A percentile compares a stretch with the other conserved stretches of the same genome.
phyloP scores from a whole-genome alignment of 1,140 invertebrate species.

The Drosophila arawakana region DNA sequence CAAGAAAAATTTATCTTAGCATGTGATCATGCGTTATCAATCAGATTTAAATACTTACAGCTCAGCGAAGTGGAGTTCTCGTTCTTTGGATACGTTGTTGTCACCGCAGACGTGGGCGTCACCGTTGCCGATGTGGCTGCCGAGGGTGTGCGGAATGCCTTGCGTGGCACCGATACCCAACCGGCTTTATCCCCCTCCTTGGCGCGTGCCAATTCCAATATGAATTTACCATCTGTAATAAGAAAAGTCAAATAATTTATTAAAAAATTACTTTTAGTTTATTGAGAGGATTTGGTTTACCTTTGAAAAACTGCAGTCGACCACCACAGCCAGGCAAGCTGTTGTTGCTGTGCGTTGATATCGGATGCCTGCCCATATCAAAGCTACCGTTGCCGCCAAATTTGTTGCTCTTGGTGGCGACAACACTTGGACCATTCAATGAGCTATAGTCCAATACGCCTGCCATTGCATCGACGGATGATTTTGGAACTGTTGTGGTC shows the following conservation, averaged over 20 bases:
- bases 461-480: slow-evolving; percentile 54
- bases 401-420: slow-evolving; percentile 55
- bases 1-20: slow-evolving; percentile 5
- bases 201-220: slow-evolving; percentile 92
- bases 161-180: slow-evolving; percentile 94
- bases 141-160: slow-evolving; percentile 92
- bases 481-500: slow-evolving; percentile 48
- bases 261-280: not conserved
- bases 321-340: slow-evolving; percentile 78
- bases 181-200: slow-evolving; percentile 92
- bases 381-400: slow-evolving; percentile 46
- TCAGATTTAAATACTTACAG: slow-evolving; percentile 66
- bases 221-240: slow-evolving; percentile 92
- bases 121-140: slow-evolving; percentile 81
- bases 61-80: slow-evolving; percentile 85
- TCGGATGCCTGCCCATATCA: slow-evolving; percentile 81
- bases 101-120: slow-evolving; percentile 86
- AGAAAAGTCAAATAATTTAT: not conserved
- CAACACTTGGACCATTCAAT: slow-evolving; percentile 54
- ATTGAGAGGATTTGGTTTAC: slow-evolving; percentile 60
- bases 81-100: slow-evolving; percentile 85
- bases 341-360: slow-evolving; percentile 70
- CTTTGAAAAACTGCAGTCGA: slow-evolving; percentile 86
- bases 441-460: slow-evolving; percentile 76
- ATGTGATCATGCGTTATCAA: no score